Evolutionary conservation across 2,888 invertebrate species (phyloP), one percentile per base, ranked within the genome.

Genomic region (Dicyrtomina minuta): DNA sequence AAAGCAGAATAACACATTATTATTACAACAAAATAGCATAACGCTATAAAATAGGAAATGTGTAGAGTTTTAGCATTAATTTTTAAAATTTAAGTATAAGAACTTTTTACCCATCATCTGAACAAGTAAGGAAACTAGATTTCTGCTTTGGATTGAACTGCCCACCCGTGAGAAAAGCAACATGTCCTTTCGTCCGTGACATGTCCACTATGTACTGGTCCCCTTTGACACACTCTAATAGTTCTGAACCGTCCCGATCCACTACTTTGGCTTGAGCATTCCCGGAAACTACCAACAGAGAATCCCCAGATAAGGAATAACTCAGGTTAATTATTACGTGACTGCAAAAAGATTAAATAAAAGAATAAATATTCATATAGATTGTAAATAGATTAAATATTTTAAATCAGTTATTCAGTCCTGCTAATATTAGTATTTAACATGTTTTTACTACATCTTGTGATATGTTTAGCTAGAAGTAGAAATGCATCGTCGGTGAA

Each of bases 181-280:
- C 91, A 81, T 99, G 99, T 0, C 99, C 98, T 81, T 93, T 96
- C 0, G 96, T 96, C 79, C 86, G 87, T 0, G 92, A 89, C 89
- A 95, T 93, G 81, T 99, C 98, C 0, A 90, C 90, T 22, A 99
- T 91, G 79, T 99, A 99, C 81, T 93, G 94, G 82, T 96, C 95
- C 0, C 96, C 98, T 82, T 95, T 96, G 0, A 92, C 89, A 79
- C 96, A 96, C 83, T 96, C 94, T 53, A 94, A 85, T 69, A 92
- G 88, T 80, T 96, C 96, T 79, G 93, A 93, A 0, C 97, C 97
- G 81, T 98, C 97, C 26, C 97, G 84, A 80, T 96, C 96, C 15
- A 98, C 83, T 0, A 98, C 90, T 83, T 97, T 97, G 0, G 96
- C 94, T 81, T 93, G 93, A 0, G 92, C 90, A 51, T 93, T 89